These are phyloP conservation scores for Micropoecilia bifurca DNA, from an alignment of 2,797 vertebrate species.

Conservation along the genomic window DNA sequence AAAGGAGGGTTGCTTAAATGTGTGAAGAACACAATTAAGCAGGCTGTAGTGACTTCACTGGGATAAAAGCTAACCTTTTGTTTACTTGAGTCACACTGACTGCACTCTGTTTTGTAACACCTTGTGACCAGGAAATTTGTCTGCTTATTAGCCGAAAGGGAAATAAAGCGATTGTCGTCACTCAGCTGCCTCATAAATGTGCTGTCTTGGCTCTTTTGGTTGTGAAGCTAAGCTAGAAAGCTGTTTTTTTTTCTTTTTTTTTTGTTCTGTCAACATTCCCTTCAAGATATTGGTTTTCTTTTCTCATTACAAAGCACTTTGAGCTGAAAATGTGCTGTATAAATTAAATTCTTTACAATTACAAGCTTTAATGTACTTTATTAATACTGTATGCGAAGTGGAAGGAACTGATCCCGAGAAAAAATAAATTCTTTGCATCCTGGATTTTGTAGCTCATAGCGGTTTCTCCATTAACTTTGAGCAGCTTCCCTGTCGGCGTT, in stretches of 20 bases:
- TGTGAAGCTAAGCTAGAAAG: not conserved
- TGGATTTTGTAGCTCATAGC: not conserved
- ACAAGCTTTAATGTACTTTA: not conserved
- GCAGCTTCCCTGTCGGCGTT: not conserved
- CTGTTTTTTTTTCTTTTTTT: too few species aligned
- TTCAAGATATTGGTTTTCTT: too few species aligned
- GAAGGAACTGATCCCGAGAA: not conserved
- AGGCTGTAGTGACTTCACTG: conserved; percentile 30
- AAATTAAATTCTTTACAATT: too few species aligned
- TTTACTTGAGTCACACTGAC: not conserved
- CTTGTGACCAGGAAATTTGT: not conserved
- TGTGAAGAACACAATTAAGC: not conserved
- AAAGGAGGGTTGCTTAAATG: not conserved
- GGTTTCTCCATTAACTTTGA: not conserved
- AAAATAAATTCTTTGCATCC: not conserved
- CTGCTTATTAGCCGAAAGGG: not conserved
- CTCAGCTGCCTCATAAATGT: not conserved
- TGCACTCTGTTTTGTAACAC: not conserved
- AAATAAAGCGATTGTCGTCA: not conserved
- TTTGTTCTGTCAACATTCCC: too few species aligned
- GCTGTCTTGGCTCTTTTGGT: not conserved
- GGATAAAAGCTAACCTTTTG: not conserved
- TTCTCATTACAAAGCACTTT: too few species aligned
- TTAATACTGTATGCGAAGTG: not conserved
- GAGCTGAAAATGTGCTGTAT: too few species aligned